Percentiles rank a stretch among this genome's conserved stretches.
Conservation (phyloP, 2,113 vertebrate genomes). For the Ibidorhyncha struthersii region DNA sequence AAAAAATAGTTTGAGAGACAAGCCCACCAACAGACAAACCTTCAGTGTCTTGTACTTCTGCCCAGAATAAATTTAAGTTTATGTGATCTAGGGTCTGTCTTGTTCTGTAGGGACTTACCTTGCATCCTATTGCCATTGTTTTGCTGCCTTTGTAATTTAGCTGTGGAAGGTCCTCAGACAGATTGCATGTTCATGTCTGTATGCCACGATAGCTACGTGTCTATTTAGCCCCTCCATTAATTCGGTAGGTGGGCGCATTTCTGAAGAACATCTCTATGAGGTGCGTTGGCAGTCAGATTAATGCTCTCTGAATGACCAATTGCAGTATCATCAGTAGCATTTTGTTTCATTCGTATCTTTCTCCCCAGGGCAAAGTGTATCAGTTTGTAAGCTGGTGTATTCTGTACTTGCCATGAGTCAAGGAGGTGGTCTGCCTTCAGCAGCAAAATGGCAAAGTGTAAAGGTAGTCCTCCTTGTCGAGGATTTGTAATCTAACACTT, state of each 20-base stretch:
- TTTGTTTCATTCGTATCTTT: not conserved
- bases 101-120: not conserved
- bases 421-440: not conserved
- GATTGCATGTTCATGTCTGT: rapidly evolving
- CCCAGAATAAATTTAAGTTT: not conserved
- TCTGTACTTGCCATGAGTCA: not conserved
- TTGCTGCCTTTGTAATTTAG: not conserved
- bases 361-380: not conserved
- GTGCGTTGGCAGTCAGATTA: not conserved
- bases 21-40: not conserved
- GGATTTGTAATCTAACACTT: not conserved
- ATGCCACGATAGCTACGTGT: not conserved
- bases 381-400: not conserved
- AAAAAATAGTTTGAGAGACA: not conserved
- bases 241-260: not conserved
- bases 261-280: not conserved
- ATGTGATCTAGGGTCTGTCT: not conserved
- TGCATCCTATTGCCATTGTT: not conserved
- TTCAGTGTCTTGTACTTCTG: not conserved
- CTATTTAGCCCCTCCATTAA: not conserved
- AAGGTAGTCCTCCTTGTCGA: not conserved
- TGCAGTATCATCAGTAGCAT: not conserved
- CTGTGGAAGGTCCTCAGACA: not conserved
- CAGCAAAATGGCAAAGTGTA: not conserved
- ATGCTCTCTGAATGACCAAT: not conserved